Evolutionary conservation across 2,888 invertebrate genomes (phyloP).

Genomic region (Dasypogon diadema): DNA sequence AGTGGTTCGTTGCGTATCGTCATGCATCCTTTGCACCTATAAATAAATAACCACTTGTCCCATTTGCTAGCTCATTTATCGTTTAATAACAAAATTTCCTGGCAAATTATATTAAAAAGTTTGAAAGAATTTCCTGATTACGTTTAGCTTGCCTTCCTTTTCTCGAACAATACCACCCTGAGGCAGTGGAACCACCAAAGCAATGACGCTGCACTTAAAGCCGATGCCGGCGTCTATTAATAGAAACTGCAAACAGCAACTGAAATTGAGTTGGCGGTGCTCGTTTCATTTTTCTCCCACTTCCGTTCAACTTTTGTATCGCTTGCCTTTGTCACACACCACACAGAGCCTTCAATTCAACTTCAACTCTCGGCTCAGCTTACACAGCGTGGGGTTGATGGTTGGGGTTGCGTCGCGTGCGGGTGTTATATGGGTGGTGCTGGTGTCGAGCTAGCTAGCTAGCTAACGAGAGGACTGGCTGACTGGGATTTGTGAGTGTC

Average conservation of each 20-base stretch:
- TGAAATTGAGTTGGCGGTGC: constrained; percentile 37
- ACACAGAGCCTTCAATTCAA: background rate
- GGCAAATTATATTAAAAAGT: constrained; percentile 32
- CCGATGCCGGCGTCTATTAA: constrained; percentile 30
- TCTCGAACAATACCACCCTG: constrained; percentile 6
- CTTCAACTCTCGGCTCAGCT: constrained; percentile 28
- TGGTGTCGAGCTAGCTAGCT: background rate
- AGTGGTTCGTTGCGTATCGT: no score
- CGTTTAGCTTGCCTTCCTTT: constrained; percentile 16
- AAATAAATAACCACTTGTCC: no score
- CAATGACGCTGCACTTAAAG: background rate
- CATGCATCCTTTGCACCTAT: no score
- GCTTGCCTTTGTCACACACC: constrained; percentile 13
- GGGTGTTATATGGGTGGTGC: background rate
- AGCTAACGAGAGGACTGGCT: background rate
- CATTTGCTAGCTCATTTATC: background rate
- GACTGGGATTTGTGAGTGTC: background rate
- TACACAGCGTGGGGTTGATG: background rate
- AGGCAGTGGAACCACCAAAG: background rate
- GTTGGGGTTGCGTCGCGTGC: background rate
- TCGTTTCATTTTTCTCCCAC: constrained; percentile 32
- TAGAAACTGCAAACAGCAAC: constrained; percentile 42
- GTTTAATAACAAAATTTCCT: constrained; percentile 25
- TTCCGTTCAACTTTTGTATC: constrained; percentile 32
- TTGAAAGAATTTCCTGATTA: constrained; percentile 34